phyloP scores from a whole-genome alignment of 2,888 invertebrate genomes.

The Hedya salicella region DNA sequence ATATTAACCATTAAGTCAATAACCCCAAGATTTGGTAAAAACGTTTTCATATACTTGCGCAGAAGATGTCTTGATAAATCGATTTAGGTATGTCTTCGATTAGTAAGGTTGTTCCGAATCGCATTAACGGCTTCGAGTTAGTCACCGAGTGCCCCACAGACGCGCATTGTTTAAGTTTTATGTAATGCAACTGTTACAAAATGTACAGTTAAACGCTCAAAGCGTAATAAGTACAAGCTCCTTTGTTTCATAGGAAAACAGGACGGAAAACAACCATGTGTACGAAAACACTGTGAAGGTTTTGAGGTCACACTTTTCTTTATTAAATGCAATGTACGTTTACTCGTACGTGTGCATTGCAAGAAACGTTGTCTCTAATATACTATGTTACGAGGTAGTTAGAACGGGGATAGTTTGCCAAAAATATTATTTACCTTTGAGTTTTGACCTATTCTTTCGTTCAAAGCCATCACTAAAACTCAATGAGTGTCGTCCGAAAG shows the following conservation, averaged over 20 bases:
- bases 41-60: background rate
- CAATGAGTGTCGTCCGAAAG: no score
- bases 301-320: constrained; percentile 61
- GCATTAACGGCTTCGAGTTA: constrained; percentile 63
- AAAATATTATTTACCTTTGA: no score
- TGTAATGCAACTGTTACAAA: constrained; percentile 74
- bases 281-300: constrained; percentile 56
- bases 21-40: no score
- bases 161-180: constrained; percentile 65
- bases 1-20: no score
- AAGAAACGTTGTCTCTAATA: background rate
- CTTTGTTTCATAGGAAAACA: constrained; percentile 64
- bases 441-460: no score
- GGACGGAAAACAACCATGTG: constrained; percentile 60
- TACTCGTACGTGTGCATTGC: constrained; percentile 25
- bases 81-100: constrained; percentile 31
- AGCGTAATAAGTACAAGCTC: constrained; percentile 59
- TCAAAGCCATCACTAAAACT: no score
- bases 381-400: background rate
- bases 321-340: constrained; percentile 43
- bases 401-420: no score
- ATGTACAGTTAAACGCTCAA: constrained; percentile 67
- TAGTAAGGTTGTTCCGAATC: constrained; percentile 53
- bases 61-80: constrained; percentile 1
- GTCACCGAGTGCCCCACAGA: constrained; percentile 57